Evolutionary conservation across 2,113 vertebrate genomes (phyloP), one percentile per base, ranked within the genome.

Genomic region (Pseudorasbora parva): DNA sequence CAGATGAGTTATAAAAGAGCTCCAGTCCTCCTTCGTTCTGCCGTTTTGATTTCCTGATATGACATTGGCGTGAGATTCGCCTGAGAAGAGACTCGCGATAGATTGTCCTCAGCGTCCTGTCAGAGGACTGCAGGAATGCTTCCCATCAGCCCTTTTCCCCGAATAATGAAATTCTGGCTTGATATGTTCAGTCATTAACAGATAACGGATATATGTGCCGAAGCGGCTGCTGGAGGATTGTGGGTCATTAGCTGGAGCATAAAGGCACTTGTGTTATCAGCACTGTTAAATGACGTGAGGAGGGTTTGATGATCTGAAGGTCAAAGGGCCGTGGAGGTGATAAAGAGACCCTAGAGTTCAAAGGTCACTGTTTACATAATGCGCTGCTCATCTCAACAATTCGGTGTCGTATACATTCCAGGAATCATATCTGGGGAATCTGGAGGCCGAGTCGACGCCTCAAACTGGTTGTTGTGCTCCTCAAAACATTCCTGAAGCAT

Each of bases 311-410:
- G 64, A 68, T 68, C 30, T 68, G 30, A 68, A 68, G 64, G 33
- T 37, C 64, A 68, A 85, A 88, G 86, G 88, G 2, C n/a, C 14
- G 21, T 57, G 2, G 56, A n/a, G 21, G 8, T 57, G 56, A 57
- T 57, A 12, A 60, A 11, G n/a, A 25, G 4, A 57, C 11, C n/a
- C 57, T 12, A 14, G 23, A 60, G 57, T 10, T 60, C 57, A 25
- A 60, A 60, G 59, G 23, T 60, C 59, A 60, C 14, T 14, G 59
- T 25, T 27, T 27, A 60, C n/a, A 60, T 60, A n/a, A 51, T 51
- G 49, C 7, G 15, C 49, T 51, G 51, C 57, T 25, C n/a, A 60
- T 25, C 12, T 60, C 4, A 60, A 5, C n/a, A 59, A 23, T 23
- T 23, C 57, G 11, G n/a, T 59, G 8, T 59, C 57, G n/a, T n/a